Percentiles rank a stretch among this genome's conserved stretches.
Evolutionary conservation across 2,113 vertebrate genomes (phyloP).

Genomic region (Crotalus horridus): DNA sequence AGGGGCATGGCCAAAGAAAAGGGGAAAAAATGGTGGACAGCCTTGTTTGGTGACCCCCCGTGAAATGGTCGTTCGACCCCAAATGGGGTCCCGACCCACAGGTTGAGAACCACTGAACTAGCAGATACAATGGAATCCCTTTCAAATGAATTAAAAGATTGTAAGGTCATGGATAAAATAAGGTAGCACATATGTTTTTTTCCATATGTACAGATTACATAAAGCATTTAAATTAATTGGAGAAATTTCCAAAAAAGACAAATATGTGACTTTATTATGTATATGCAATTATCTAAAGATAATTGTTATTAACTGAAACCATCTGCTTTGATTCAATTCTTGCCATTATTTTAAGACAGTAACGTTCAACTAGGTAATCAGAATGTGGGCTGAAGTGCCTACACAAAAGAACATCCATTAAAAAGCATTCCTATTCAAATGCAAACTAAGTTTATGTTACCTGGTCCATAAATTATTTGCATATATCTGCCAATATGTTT

Average conservation of each 20-base stretch:
- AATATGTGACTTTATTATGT: not conserved
- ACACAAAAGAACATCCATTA: no score
- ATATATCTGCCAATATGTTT: not conserved
- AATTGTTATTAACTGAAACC: not conserved
- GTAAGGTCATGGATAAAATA: constrained; percentile 9
- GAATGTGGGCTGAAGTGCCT: not conserved
- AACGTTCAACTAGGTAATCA: not conserved
- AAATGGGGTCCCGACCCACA: no score
- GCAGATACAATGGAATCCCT: constrained; percentile 26
- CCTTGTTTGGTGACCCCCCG: no score
- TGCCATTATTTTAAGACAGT: not conserved
- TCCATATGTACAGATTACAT: not conserved
- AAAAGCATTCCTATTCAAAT: not conserved
- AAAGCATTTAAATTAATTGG: constrained; percentile 14
- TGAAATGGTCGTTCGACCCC: no score
- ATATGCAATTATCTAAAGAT: not conserved
- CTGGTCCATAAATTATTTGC: not conserved
- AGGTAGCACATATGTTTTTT: not conserved
- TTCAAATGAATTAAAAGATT: constrained; percentile 8
- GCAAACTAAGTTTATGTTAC: not conserved
- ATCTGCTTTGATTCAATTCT: not conserved
- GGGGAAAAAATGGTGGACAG: no score
- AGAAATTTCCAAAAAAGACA: not conserved
- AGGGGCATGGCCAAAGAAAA: no score
- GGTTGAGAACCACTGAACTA: not conserved